phyloP scores from a whole-genome alignment of 2,888 invertebrate species.

The Mythimna albipuncta region DNA sequence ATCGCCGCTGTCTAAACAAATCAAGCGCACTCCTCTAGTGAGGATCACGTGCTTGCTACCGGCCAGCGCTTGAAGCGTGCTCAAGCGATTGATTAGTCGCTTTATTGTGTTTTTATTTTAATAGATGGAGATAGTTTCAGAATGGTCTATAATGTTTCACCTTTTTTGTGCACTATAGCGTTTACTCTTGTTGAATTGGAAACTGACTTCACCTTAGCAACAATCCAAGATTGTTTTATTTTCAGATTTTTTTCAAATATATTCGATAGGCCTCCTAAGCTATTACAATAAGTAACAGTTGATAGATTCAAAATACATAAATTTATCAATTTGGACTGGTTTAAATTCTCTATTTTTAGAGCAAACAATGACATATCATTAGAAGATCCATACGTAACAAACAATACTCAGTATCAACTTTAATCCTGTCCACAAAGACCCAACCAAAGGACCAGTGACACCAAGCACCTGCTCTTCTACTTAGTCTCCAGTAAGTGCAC shows the following conservation, averaged over 20 bases:
- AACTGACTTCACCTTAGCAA: background rate
- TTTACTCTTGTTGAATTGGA: background rate
- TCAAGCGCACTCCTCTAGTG: constrained; percentile 72
- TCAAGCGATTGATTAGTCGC: constrained; percentile 47
- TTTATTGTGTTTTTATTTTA: constrained; percentile 52
- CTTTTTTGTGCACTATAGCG: background rate
- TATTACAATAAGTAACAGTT: too few species aligned
- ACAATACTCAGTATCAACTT: constrained; percentile 18
- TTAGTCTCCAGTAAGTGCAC: constrained; percentile 44
- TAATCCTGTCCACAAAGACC: constrained; percentile 25
- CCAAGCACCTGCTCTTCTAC: constrained; percentile 57
- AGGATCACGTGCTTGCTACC: constrained; percentile 58
- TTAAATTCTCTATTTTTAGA: too few species aligned
- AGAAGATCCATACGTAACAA: background rate
- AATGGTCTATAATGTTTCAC: background rate
- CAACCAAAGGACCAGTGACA: constrained; percentile 42
- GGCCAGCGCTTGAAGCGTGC: constrained; percentile 66
- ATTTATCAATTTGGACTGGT: background rate
- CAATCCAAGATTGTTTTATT: background rate
- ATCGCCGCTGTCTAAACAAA: constrained; percentile 87
- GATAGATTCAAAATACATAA: background rate
- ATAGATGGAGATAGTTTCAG: constrained; percentile 22
- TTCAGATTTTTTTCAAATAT: too few species aligned
- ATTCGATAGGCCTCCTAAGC: too few species aligned
- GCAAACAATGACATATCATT: background rate